Evolutionary conservation across 2,888 invertebrate species (phyloP), one percentile per base, ranked within the genome.

Genomic region (Minunthozetes semirufus): DNA sequence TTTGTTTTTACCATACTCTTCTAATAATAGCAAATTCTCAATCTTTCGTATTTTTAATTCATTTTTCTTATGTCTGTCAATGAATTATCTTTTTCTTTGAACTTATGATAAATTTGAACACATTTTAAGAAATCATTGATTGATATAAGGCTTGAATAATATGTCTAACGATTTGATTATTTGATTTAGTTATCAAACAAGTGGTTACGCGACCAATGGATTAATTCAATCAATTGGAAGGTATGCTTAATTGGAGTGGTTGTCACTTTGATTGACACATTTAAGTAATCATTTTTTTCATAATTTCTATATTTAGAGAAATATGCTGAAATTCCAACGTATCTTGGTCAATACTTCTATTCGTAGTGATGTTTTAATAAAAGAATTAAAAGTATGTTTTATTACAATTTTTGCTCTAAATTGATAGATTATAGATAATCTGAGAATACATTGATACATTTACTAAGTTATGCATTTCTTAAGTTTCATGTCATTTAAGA

Each of bases 131-230:
- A n/a, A n/a, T n/a, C n/a, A n/a, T n/a, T n/a, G n/a, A 42, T 42
- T 6, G 13, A 42, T 42, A 42, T 72, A 42, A 42, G 42, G 13
- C 13, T 42, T 42, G 6, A 42, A 9, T 9, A 42, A 9, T 6
- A 9, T 42, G 6, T 42, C 42, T 9, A 42, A 42, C 6, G 13
- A 9, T 9, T 42, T 42, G 13, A 61, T 76, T 76, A 78, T 80
- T 78, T 76, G 19, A 85, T 87, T 68, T 87, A 91, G 89, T 89
- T 90, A 48, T 89, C 87, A 80, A 91, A 90, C 81, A 87, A 88
- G 61, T 90, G 91, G 81, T 87, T 89, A n/a, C 85, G 91, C 82
- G 90, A 91, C 85, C 91, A 91, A 83, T 91, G 90, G 90, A 88
- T 88, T 78, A 88, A 90, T 82, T 91, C 91, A 73, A 88, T 91